Evolutionary conservation across 2,888 invertebrate genomes (phyloP).

Genomic region (Hipparchia sbordonii): DNA sequence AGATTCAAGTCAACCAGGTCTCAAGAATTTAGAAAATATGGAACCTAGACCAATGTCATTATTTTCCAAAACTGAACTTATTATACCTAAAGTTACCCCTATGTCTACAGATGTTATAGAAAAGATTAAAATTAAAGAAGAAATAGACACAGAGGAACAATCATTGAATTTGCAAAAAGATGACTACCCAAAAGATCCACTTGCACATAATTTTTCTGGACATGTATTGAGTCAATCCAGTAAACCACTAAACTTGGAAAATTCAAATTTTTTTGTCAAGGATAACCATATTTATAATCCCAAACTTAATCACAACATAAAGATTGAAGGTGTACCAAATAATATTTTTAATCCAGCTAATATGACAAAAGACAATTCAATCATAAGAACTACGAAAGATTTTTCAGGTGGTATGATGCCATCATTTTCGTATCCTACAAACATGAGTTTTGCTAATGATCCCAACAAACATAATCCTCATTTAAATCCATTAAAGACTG

Average conservation of each 20-base stretch:
- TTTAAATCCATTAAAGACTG: slow-evolving; percentile 76
- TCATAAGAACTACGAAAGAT: slow-evolving; percentile 74
- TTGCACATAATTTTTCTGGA: slow-evolving; percentile 71
- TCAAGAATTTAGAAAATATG: slow-evolving; percentile 60
- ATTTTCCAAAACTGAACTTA: slow-evolving; percentile 84
- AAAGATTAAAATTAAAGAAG: slow-evolving; percentile 79
- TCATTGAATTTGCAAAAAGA: slow-evolving; percentile 71
- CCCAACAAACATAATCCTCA: slow-evolving; percentile 71
- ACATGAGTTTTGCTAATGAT: slow-evolving; percentile 70
- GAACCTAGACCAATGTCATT: slow-evolving; percentile 61
- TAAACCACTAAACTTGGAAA: slow-evolving; percentile 75
- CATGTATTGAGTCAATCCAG: slow-evolving; percentile 65
- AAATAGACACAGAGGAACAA: slow-evolving; percentile 75
- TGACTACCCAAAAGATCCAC: slow-evolving; percentile 74
- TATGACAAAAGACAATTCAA: slow-evolving; percentile 71
- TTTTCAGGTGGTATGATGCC: slow-evolving; percentile 70
- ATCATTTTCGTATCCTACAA: slow-evolving; percentile 68
- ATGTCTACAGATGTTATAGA: slow-evolving; percentile 78
- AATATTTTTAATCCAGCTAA: slow-evolving; percentile 74
- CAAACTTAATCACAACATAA: slow-evolving; percentile 70
- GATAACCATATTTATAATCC: slow-evolving; percentile 76
- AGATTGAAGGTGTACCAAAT: slow-evolving; percentile 72
- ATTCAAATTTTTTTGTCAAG: slow-evolving; percentile 76
- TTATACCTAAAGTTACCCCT: slow-evolving; percentile 83
- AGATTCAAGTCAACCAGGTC: slow-evolving; percentile 51